phyloP scores from a whole-genome alignment of 2,888 invertebrate genomes.

The Polyploca ridens region DNA sequence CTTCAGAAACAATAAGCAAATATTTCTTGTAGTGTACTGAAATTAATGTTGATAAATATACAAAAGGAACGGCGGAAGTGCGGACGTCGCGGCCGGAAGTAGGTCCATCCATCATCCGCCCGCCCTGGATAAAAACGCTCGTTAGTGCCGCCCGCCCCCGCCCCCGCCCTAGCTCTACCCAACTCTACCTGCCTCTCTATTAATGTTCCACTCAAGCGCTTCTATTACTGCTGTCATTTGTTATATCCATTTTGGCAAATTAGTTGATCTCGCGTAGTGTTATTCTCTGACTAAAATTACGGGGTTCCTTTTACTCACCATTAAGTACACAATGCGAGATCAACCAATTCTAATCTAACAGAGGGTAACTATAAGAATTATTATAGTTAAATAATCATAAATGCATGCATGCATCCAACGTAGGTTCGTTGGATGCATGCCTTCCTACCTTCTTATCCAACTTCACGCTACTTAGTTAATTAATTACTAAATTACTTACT shows the following conservation, averaged over 20 bases:
- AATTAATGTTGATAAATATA: conserved; percentile 82
- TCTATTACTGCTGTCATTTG: conserved; percentile 83
- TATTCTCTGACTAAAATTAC: conserved; percentile 46
- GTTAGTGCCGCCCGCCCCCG: conserved; percentile 64
- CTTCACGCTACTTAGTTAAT: too few species aligned
- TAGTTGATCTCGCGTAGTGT: conserved; percentile 70
- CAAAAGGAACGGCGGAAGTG: conserved; percentile 70
- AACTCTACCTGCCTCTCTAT: conserved; percentile 77
- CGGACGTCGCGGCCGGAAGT: conserved; percentile 78
- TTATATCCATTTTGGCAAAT: conserved; percentile 83
- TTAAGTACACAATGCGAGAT: conserved; percentile 27
- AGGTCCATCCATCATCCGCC: conserved; percentile 81
- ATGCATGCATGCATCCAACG: neutral
- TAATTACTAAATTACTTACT: too few species aligned
- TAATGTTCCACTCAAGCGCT: conserved; percentile 82
- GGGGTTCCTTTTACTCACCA: conserved; percentile 41
- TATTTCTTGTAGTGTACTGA: conserved; percentile 63
- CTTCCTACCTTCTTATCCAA: neutral
- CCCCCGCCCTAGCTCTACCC: conserved; percentile 36
- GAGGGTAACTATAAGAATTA: neutral
- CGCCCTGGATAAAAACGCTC: conserved; percentile 83
- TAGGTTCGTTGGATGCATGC: too few species aligned
- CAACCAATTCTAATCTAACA: neutral
- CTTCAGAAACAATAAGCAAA: conserved; percentile 44
- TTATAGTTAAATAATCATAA: neutral